Evolutionary conservation across 2,888 invertebrate genomes (phyloP).

Genomic region (Scaptomyza cyrtandrae): DNA sequence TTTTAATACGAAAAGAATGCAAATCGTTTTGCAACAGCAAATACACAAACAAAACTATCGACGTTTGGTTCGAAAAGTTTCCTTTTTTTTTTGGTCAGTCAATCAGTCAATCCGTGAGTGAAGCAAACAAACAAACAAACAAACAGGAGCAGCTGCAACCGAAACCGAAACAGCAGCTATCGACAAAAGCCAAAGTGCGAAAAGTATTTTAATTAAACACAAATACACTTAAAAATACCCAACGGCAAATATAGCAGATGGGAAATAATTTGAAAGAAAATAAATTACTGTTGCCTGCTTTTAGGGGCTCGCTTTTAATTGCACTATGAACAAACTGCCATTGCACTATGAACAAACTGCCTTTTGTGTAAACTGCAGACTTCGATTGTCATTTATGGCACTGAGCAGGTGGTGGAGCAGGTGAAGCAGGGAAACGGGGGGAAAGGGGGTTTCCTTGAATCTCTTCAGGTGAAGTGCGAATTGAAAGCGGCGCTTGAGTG

Average conservation of each 20-base stretch:
- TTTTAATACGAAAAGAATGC: constrained; percentile 52
- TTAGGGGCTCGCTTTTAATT: constrained; percentile 44
- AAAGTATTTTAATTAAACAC: constrained; percentile 77
- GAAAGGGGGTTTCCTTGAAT: too few relatives aligned
- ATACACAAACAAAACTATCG: neutral
- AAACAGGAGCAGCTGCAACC: too few relatives aligned
- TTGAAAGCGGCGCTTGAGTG: constrained; percentile 75
- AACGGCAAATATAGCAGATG: constrained; percentile 16
- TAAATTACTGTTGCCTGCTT: constrained; percentile 41
- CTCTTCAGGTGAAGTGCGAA: constrained; percentile 77
- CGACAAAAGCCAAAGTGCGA: constrained; percentile 54
- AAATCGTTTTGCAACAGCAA: constrained; percentile 40
- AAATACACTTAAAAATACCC: constrained; percentile 53
- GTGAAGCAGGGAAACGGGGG: neutral
- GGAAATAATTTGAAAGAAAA: neutral
- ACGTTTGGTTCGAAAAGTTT: constrained; percentile 39
- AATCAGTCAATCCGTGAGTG: constrained; percentile 48
- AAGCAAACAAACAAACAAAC: constrained; percentile 15
- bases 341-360: constrained; percentile 27
- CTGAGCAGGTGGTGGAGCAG: neutral
- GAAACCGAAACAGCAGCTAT: constrained; percentile 27
- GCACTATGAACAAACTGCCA: constrained; percentile 14
- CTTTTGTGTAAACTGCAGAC: constrained; percentile 31
- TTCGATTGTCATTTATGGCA: constrained; percentile 73
- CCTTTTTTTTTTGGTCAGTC: constrained; percentile 20